phyloP scores from a whole-genome alignment of 2,113 vertebrate species.

The Lycaon pictus region DNA sequence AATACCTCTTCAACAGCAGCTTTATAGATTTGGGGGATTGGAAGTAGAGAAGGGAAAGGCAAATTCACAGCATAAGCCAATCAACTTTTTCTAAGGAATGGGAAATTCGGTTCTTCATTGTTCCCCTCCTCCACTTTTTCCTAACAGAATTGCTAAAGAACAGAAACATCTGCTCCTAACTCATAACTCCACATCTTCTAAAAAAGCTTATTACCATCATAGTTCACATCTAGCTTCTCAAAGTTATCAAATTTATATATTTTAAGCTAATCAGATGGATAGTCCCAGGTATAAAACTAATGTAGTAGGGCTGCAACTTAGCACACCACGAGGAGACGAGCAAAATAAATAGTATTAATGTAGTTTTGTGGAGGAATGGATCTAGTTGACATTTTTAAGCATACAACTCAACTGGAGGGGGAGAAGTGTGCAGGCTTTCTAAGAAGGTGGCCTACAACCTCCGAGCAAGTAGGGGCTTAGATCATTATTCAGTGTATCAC shows the following conservation, averaged over 20 bases:
- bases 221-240: not conserved
- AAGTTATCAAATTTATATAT: not conserved
- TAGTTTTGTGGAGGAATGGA: not conserved
- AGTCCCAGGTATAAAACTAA: not conserved
- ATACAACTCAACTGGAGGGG: not conserved
- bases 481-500: not conserved
- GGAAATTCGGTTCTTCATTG: not conserved
- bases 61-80: not conserved
- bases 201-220: not conserved
- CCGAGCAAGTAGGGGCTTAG: not conserved
- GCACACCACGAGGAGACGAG: not conserved
- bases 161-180: not conserved
- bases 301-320: not conserved
- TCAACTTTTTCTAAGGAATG: not conserved
- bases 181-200: not conserved
- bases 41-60: not conserved
- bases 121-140: not conserved
- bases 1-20: not conserved
- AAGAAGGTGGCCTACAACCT: not conserved
- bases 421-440: not conserved
- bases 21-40: not conserved
- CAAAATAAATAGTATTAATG: not conserved
- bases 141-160: conserved; percentile 5
- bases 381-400: not conserved
- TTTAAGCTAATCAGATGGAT: not conserved